Evolutionary conservation across 2,797 vertebrate species (phyloP).

Genomic region (Lepilemur ruficaudatus): DNA sequence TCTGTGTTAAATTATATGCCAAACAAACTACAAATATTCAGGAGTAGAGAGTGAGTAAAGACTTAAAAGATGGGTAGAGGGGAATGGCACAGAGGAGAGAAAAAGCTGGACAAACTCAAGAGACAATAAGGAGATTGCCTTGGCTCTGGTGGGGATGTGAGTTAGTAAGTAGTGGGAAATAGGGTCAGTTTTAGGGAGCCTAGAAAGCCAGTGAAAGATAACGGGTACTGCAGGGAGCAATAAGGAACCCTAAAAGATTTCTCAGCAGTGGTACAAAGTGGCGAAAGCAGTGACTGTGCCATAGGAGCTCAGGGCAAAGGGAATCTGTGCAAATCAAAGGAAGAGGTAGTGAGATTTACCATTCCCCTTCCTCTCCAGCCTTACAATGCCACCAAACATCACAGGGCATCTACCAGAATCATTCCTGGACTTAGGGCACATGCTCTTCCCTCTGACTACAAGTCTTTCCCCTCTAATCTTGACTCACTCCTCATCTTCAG

Average conservation of each 20-base stretch:
- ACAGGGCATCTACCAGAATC: not conserved
- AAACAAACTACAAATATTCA: not conserved
- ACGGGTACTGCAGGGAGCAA: not conserved
- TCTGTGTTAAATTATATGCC: not conserved
- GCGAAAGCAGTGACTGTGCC: not conserved
- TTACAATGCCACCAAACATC: not conserved
- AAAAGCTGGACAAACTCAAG: not conserved
- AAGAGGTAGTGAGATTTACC: not conserved
- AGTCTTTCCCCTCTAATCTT: not conserved
- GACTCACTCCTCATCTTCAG: not conserved
- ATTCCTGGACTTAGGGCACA: not conserved
- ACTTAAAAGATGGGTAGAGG: not conserved
- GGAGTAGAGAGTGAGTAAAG: not conserved
- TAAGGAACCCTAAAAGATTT: not conserved
- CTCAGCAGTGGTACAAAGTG: not conserved
- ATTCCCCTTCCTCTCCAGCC: not conserved
- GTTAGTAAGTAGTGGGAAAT: not conserved
- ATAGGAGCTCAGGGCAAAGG: not conserved
- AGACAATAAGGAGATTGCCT: not conserved
- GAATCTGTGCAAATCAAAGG: not conserved
- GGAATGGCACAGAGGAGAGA: not conserved
- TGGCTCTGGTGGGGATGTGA: not conserved
- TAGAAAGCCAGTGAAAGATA: conserved; percentile 11
- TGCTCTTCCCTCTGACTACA: not conserved
- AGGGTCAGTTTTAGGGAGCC: not conserved